Base-by-base conservation (phyloP, 2,888 invertebrate species). In the Bursaphelenchus okinawaensis region DNA sequence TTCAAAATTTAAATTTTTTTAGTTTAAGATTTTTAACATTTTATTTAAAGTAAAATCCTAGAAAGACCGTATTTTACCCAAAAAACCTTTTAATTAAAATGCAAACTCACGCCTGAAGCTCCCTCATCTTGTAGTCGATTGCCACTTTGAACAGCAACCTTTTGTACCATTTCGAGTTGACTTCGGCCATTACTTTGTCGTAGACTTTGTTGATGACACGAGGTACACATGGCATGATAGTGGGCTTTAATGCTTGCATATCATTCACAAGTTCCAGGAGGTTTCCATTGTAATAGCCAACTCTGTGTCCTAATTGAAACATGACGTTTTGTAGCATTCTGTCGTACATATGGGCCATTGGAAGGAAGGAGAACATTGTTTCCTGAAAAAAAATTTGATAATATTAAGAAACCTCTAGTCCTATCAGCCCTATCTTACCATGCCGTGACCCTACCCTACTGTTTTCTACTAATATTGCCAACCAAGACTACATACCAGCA, bases 341-440 rank as follows among this genome's bases (percentile, higher is more conserved):
- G 85, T 96, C 95, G 79, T 95, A 88, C 92, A 94, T 94, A 84
- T 96, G 95, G n/a, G 95, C 94, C 77, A 96, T 86, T 0, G 96
- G 96, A 75, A 96, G 87, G 85, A 94, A 96, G 73, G 94, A 94
- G 81, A 96, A 89, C 74, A 74, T 75, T 28, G 62, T 59, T 59
- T 75, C 74, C 61, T 57, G 20, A 29, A 62, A 62, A 54, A 27
- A 54, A 12, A n/a, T n/a, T n/a, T n/a, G n/a, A n/a, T n/a, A n/a
- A n/a, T n/a, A n/a, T n/a, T n/a, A n/a, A n/a, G n/a, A n/a, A n/a
- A n/a, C n/a, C n/a, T n/a, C n/a, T n/a, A n/a, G n/a, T n/a, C n/a
- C n/a, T n/a, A n/a, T n/a, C n/a, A n/a, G n/a, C n/a, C n/a, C n/a
- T n/a, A n/a, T n/a, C n/a, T n/a, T n/a, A n/a, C n/a, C n/a, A n/a